Percentiles rank a stretch among this genome's conserved stretches.
Conservation (phyloP, 2,113 vertebrate species). For the Sminthopsis crassicaudata region DNA sequence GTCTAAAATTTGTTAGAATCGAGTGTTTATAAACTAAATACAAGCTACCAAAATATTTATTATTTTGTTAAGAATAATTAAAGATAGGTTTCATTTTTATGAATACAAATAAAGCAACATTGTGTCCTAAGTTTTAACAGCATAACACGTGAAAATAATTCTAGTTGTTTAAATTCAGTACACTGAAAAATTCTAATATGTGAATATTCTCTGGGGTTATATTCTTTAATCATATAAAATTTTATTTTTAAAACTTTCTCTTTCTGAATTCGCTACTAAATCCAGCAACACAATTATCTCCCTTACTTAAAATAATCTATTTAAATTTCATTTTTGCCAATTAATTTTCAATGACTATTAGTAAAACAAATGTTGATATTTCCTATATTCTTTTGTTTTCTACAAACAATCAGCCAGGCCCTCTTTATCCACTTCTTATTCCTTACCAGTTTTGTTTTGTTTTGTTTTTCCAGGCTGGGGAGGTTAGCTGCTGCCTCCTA, state of each 20-base stretch:
- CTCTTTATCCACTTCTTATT: slow-evolving; percentile 6
- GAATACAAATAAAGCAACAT: slow-evolving; percentile 50
- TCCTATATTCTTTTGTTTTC: background rate
- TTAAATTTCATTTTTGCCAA: slow-evolving; percentile 11
- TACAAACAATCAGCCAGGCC: slow-evolving; percentile 6
- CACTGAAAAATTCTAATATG: slow-evolving; percentile 39
- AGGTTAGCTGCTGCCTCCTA: background rate
- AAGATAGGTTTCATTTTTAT: slow-evolving; percentile 45
- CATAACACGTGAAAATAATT: slow-evolving; percentile 45
- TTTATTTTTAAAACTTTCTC: slow-evolving; percentile 40
- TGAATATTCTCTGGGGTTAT: slow-evolving; percentile 13
- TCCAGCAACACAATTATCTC: background rate
- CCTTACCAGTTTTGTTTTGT: slow-evolving; percentile 29
- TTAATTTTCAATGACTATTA: slow-evolving; percentile 29
- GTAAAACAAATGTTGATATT: background rate
- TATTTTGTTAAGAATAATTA: slow-evolving; percentile 48
- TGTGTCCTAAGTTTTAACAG: slow-evolving; percentile 55
- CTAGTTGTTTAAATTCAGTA: slow-evolving; percentile 26
- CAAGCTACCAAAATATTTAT: slow-evolving; percentile 27
- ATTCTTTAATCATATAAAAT: slow-evolving; percentile 52
- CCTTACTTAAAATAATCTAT: slow-evolving; percentile 51
- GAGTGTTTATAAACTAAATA: slow-evolving; percentile 32
- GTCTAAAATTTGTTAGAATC: slow-evolving; percentile 45
- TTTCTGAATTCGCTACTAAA: slow-evolving; percentile 44
- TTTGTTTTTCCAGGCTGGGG: background rate